These are phyloP conservation scores for Steatocranus sp. DNA, from an alignment of 2,797 vertebrate genomes.

Conservation along the genomic window DNA sequence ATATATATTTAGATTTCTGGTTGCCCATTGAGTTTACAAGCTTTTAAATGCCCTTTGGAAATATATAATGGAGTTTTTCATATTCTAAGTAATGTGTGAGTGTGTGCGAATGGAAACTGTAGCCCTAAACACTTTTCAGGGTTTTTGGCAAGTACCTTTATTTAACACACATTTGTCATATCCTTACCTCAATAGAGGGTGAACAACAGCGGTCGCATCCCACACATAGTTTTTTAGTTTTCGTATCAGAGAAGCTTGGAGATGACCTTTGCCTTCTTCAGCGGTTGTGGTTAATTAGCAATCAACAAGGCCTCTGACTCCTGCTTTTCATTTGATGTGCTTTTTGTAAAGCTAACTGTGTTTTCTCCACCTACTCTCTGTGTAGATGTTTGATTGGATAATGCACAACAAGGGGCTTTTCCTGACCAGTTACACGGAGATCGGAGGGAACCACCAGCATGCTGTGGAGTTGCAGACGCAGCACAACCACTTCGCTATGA, in stretches of 20 bases:
- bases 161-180: background rate
- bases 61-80: background rate
- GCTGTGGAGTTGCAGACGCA: slow-evolving; percentile 98
- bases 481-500: slow-evolving; percentile 99
- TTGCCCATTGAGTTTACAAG: background rate
- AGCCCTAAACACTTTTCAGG: background rate
- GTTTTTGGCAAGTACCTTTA: background rate
- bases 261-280: background rate
- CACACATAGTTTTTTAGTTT: background rate
- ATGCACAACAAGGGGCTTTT: slow-evolving; percentile 99
- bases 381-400: slow-evolving; percentile 99
- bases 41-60: background rate
- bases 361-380: background rate
- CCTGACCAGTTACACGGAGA: slow-evolving; percentile 97
- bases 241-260: background rate
- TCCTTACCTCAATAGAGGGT: background rate
- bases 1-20: background rate
- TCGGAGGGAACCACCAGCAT: slow-evolving; percentile 93
- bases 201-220: background rate
- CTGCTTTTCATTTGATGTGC: background rate
- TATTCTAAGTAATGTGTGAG: background rate
- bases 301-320: background rate
- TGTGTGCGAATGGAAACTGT: background rate
- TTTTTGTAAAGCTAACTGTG: background rate
- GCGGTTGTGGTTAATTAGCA: background rate